Base-by-base conservation (phyloP, 2,888 invertebrate species). In the Holacanthella duospinosa region DNA sequence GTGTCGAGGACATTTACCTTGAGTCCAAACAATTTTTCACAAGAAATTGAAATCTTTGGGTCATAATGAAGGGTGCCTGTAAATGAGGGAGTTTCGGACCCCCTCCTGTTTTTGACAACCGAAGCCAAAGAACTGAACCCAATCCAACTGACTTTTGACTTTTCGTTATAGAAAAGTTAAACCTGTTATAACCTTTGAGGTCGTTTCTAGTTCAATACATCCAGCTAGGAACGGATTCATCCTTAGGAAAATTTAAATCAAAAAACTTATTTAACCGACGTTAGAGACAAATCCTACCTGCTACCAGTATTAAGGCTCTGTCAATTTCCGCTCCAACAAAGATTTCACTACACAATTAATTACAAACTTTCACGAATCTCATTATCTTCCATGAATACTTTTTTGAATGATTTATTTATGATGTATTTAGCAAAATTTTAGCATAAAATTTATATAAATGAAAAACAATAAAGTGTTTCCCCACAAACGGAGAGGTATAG, bases 11-110 rank as follows among this genome's bases (percentile, higher is more conserved):
- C 16, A 28, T n/a, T 29, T 48, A n/a, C 12, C 19, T 48, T 21
- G 16, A 21, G 12, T 21, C 12, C 19, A n/a, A 28, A 4, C 29
- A 29, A 2, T 56, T 56, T 56, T 55, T 26, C 27, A 25, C 55
- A 27, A 27, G 26, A 55, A 27, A 28, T 55, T 26, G 55, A 28
- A 56, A 29, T 9, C 29, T 28, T 28, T 29, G 29, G 27, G 3
- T 26, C 4, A 56, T n/a, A 16, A 55, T 29, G 2, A 3, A 56
- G 56, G 56, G 58, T 58, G 58, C 58, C 43, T 58, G 26, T 36
- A 58, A 24, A 58, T 28, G 48, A 48, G 48, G 21, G 19, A 21
- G 19, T 21, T 21, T 21, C 21, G 19, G 21, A 21, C 12, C 48
- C 48, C 48, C 48, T 21, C 21, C 48, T n/a, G 48, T 48, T 21